Conservation (phyloP, 1,140 invertebrate species). For the Cepaea nemoralis region DNA sequence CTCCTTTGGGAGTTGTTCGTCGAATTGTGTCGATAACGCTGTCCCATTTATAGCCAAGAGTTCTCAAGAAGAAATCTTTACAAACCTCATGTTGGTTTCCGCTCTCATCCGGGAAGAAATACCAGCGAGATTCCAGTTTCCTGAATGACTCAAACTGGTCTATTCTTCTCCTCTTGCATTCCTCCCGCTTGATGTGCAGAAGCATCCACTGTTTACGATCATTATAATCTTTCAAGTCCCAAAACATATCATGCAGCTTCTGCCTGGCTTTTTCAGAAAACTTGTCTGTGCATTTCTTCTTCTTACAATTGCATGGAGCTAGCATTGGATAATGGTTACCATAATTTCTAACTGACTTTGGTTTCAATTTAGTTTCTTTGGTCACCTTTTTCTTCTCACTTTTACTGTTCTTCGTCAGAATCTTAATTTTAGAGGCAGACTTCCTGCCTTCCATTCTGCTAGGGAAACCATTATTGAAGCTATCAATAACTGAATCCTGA, state of each 20-base stretch:
- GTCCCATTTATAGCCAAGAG: constrained; percentile 35
- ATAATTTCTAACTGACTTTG: constrained; percentile 16
- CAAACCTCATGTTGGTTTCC: constrained; percentile 20
- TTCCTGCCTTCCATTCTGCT: neutral
- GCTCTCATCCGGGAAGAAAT: constrained; percentile 3
- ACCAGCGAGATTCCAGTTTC: constrained; percentile 28
- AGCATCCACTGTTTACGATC: constrained; percentile 26
- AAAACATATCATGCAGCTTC: constrained; percentile 19
- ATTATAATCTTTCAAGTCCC: constrained; percentile 21
- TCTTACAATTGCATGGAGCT: constrained; percentile 16
- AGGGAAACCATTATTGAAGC: neutral
- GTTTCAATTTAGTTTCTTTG: neutral
- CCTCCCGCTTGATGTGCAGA: constrained; percentile 2
- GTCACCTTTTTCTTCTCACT: neutral
- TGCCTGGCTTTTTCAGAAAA: constrained; percentile 15
- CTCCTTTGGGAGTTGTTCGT: constrained; percentile 4
- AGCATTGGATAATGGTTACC: constrained; percentile 29
- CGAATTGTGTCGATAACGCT: constrained; percentile 30
- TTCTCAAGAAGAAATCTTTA: constrained; percentile 27
- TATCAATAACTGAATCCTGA: neutral
- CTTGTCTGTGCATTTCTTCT: constrained; percentile 25
- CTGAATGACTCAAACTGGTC: constrained; percentile 12
- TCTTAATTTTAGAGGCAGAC: neutral
- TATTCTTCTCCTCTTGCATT: neutral
- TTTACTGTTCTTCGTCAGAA: neutral